Percentiles rank a stretch among this genome's conserved stretches.
Conservation (phyloP, 2,113 vertebrate genomes). For the Aramus guarauna region DNA sequence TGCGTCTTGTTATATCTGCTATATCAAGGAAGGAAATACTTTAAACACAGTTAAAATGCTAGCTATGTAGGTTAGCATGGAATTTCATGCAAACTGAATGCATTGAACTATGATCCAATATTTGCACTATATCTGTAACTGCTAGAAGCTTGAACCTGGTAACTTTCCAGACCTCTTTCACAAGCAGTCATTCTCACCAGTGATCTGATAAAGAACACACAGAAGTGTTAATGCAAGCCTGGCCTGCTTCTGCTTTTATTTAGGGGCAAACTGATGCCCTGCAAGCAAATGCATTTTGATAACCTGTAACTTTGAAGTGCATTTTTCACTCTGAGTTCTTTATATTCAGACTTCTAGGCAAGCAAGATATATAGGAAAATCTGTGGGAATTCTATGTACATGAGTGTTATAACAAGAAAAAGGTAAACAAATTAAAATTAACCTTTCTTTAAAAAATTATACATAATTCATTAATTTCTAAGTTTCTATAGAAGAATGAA, state of each 20-base stretch:
- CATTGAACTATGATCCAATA: background rate
- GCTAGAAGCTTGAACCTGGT: background rate
- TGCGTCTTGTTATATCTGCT: background rate
- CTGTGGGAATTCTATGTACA: background rate
- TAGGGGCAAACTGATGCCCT: background rate
- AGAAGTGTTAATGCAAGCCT: background rate
- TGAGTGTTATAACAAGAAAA: background rate
- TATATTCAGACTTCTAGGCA: background rate
- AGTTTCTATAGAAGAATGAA: background rate
- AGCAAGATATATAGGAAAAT: background rate
- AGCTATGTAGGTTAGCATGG: background rate
- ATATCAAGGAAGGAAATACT: background rate
- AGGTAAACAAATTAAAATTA: background rate
- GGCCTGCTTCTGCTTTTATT: background rate
- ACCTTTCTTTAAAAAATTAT: background rate
- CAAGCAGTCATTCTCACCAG: background rate
- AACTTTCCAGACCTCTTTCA: slow-evolving; percentile 9
- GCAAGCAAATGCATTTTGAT: background rate
- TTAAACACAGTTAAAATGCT: background rate
- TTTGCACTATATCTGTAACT: background rate
- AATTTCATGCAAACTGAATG: background rate
- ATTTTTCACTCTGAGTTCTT: background rate
- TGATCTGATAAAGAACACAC: background rate
- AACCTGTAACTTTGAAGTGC: background rate
- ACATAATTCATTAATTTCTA: background rate